phyloP scores from a whole-genome alignment of 2,113 vertebrate species.

The Channa maculata region DNA sequence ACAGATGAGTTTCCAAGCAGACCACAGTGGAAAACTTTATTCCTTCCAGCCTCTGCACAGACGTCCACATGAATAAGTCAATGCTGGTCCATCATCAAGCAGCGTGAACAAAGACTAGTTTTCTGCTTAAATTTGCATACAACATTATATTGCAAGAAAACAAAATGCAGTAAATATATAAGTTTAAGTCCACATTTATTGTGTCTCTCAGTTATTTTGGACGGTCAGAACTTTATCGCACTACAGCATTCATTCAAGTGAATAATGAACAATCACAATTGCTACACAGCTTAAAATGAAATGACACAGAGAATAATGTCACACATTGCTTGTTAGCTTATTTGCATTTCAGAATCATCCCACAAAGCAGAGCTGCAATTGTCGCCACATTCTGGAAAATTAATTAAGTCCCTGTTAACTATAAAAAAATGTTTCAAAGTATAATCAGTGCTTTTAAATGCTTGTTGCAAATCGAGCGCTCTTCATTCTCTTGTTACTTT shows the following conservation, averaged over 20 bases:
- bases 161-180: background rate
- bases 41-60: background rate
- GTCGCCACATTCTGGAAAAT: slow-evolving; percentile 43
- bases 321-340: slow-evolving; percentile 54
- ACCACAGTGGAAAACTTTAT: slow-evolving; percentile 20
- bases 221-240: slow-evolving; percentile 17
- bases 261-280: slow-evolving; percentile 35
- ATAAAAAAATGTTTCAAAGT: slow-evolving; percentile 30
- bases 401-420: slow-evolving; percentile 59
- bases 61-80: background rate
- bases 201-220: background rate
- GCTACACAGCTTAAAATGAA: slow-evolving; percentile 41
- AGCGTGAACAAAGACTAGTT: no score
- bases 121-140: no score
- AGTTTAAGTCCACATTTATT: background rate
- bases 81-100: background rate
- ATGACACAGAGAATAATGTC: slow-evolving; percentile 52
- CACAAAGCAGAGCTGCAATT: slow-evolving; percentile 38
- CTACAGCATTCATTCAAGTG: slow-evolving; percentile 26
- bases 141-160: no score
- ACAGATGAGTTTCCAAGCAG: background rate
- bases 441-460: slow-evolving; percentile 47
- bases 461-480: slow-evolving; percentile 27
- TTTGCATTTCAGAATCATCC: slow-evolving; percentile 47
- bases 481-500: slow-evolving; percentile 34